These are phyloP conservation scores for Eutolmus rufibarbis DNA, from an alignment of 2,888 invertebrate species.

Conservation along the genomic window DNA sequence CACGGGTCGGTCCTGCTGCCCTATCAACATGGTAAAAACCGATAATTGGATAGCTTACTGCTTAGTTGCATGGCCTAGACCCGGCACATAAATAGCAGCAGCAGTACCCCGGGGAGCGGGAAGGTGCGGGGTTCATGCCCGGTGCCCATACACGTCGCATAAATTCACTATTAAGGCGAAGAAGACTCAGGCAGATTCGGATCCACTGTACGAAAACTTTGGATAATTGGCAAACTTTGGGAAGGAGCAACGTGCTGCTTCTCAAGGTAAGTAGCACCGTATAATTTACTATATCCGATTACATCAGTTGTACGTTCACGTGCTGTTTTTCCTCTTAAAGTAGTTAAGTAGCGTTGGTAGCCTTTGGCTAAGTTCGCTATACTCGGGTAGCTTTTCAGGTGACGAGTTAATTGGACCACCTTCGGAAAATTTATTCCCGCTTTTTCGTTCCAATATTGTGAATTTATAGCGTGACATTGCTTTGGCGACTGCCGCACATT, in stretches of 20 bases:
- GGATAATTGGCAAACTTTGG: slow-evolving; percentile 24
- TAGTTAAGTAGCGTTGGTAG: slow-evolving; percentile 14
- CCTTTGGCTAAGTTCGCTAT: neutral
- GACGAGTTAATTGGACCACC: slow-evolving; percentile 19
- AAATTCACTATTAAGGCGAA: slow-evolving; percentile 13
- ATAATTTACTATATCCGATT: slow-evolving; percentile 25
- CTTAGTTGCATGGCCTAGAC: neutral
- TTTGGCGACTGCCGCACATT: neutral
- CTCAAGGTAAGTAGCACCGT: neutral
- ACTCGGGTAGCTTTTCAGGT: neutral
- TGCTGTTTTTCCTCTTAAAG: slow-evolving; percentile 11
- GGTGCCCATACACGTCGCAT: slow-evolving; percentile 8
- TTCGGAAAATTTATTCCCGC: neutral
- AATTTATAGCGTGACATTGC: neutral
- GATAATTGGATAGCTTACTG: slow-evolving; percentile 26
- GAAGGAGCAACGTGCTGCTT: neutral
- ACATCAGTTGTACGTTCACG: slow-evolving; percentile 13
- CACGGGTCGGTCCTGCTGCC: neutral
- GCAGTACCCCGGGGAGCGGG: neutral
- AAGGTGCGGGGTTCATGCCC: neutral
- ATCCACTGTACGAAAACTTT: slow-evolving; percentile 1
- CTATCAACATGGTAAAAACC: slow-evolving; percentile 13
- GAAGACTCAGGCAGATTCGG: slow-evolving; percentile 7
- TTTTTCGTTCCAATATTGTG: neutral
- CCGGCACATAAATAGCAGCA: neutral